Conservation (phyloP, 2,113 vertebrate species). For the Barnardius zonarius region DNA sequence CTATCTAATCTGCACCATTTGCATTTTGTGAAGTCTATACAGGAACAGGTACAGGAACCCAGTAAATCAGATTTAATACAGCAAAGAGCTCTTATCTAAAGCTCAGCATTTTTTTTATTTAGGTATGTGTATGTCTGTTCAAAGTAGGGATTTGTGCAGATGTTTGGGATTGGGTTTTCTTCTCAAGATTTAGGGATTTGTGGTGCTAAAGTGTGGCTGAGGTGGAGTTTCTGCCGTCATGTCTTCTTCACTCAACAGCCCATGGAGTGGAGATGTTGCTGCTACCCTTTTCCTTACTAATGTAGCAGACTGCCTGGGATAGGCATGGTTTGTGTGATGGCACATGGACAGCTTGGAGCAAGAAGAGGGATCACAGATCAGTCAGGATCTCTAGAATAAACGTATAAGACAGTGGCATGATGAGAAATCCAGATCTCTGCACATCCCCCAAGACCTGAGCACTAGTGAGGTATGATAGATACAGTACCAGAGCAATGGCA, state of each 20-base stretch:
- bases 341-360: not conserved
- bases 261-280: fast-evolving
- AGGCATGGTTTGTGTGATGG: not conserved
- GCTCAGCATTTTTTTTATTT: not conserved
- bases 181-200: not conserved
- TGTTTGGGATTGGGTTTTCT: not conserved
- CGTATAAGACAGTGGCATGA: fast-evolving
- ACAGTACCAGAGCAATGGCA: fast-evolving
- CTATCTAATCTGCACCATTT: constrained; percentile 47
- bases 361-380: not conserved
- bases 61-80: not conserved
- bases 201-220: not conserved
- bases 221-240: not conserved
- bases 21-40: not conserved
- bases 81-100: not conserved
- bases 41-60: not conserved
- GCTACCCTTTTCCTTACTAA: fast-evolving
- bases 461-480: not conserved
- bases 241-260: not conserved
- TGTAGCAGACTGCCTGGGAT: not conserved
- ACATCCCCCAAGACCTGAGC: fast-evolving
- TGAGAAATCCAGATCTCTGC: not conserved
- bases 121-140: not conserved
- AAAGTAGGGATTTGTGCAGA: not conserved
- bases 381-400: not conserved